Conservation (phyloP, 2,888 invertebrate species). For the Monochamus alternatus region DNA sequence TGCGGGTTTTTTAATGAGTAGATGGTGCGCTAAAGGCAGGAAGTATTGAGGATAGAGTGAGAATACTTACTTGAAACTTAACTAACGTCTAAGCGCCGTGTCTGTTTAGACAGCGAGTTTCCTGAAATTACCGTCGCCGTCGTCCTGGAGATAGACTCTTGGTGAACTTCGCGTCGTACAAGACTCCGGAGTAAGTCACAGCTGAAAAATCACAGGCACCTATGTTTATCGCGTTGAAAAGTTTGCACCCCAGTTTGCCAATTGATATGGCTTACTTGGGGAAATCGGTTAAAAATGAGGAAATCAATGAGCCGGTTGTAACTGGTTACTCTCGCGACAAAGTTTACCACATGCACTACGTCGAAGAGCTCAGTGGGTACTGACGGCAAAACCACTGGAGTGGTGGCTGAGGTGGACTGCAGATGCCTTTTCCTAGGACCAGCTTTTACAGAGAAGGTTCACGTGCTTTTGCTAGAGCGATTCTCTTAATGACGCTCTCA, state of each 20-base stretch:
- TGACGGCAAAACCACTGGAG: constrained; percentile 55
- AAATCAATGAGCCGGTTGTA: constrained; percentile 52
- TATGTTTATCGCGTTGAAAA: constrained; percentile 42
- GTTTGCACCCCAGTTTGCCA: constrained; percentile 55
- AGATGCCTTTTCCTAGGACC: constrained; percentile 59
- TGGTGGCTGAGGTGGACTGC: constrained; percentile 59
- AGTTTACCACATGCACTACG: constrained; percentile 49
- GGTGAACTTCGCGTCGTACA: constrained; percentile 48
- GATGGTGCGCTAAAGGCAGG: not conserved
- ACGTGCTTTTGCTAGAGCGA: constrained; percentile 57
- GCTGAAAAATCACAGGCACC: constrained; percentile 52
- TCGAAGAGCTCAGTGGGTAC: constrained; percentile 61
- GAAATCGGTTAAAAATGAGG: constrained; percentile 38
- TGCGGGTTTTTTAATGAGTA: not conserved
- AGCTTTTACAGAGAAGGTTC: constrained; percentile 63
- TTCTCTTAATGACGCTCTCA: constrained; percentile 40
- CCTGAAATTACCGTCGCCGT: constrained; percentile 48
- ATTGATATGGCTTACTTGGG: constrained; percentile 14
- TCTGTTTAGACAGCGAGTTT: constrained; percentile 42
- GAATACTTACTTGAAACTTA: constrained; percentile 50
- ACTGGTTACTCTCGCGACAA: constrained; percentile 49
- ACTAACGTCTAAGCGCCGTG: constrained; percentile 36
- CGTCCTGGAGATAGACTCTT: constrained; percentile 53
- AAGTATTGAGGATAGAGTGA: constrained; percentile 8
- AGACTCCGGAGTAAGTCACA: constrained; percentile 45